A percentile compares a stretch with the other conserved stretches of the same genome.
Evolutionary conservation across 2,113 vertebrate genomes (phyloP).

Genomic region (Calidris pygmaea): DNA sequence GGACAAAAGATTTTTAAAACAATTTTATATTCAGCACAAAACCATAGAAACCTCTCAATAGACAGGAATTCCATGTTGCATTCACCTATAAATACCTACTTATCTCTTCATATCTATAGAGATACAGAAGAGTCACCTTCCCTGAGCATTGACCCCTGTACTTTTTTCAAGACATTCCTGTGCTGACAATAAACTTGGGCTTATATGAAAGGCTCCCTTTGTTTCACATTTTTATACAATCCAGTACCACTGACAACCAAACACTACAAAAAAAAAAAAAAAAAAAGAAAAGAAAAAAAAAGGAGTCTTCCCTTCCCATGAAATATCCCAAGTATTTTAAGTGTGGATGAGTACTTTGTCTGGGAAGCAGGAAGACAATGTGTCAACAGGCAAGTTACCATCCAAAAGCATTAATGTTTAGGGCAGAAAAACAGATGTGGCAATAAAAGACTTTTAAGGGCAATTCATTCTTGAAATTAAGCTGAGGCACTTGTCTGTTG

Average conservation of each 20-base stretch:
- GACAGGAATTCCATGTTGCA: not conserved
- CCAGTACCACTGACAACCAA: not conserved
- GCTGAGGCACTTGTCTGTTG: not conserved
- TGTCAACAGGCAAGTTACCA: not conserved
- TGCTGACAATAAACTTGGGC: not conserved
- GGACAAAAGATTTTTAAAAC: rapidly evolving
- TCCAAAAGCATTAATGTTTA: constrained; percentile 6
- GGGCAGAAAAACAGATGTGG: constrained; percentile 20
- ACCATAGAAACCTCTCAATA: not conserved
- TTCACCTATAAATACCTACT: not conserved
- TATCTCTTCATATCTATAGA: not conserved
- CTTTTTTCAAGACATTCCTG: not conserved
- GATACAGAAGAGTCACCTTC: not conserved
- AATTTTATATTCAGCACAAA: not conserved
- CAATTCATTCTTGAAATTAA: constrained; percentile 4
- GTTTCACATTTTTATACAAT: not conserved
- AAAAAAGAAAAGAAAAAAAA: not conserved
- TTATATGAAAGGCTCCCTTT: not conserved
- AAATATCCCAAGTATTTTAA: constrained; percentile 45
- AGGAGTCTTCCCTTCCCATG: not conserved
- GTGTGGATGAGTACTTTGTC: not conserved
- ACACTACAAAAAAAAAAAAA: not conserved
- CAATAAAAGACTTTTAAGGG: not conserved
- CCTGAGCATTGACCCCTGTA: not conserved
- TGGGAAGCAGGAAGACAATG: constrained; percentile 15